Evolutionary conservation across 2,113 vertebrate species (phyloP).

Genomic region (Ploceus nigricollis): DNA sequence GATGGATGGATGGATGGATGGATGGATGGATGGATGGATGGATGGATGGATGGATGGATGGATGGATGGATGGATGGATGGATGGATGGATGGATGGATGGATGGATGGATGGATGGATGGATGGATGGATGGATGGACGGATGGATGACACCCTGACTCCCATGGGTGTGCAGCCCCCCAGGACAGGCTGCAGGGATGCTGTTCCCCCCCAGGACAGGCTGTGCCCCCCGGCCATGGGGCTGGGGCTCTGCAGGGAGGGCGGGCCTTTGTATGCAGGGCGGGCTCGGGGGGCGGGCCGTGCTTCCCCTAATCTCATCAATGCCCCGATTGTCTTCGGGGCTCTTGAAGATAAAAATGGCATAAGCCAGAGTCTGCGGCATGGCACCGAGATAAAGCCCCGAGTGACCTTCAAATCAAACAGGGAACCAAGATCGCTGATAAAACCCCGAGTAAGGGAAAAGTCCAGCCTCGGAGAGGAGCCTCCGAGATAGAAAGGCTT

Average conservation of each 20-base stretch:
- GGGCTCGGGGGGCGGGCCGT: not conserved
- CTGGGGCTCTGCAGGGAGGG: not conserved
- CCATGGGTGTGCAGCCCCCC: not conserved
- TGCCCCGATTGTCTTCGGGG: constrained; percentile 66
- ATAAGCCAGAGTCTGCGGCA: constrained; percentile 51
- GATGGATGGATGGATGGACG: too few species aligned
- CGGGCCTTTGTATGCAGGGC: constrained; percentile 67
- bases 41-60: not conserved
- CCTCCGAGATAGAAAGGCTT: not conserved
- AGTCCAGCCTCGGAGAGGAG: constrained; percentile 45
- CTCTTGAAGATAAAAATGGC: constrained; percentile 67
- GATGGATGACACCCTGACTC: rapidly evolving
- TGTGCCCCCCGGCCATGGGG: not conserved
- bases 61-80: not conserved
- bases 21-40: not conserved
- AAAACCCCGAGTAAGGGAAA: constrained; percentile 39
- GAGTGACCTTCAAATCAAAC: constrained; percentile 70
- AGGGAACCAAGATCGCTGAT: constrained; percentile 68
- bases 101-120: too few species aligned
- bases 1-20: not conserved
- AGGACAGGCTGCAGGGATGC: not conserved
- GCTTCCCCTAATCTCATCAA: constrained; percentile 71
- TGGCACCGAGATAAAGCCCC: constrained; percentile 64
- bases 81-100: too few species aligned
- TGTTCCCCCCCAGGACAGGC: not conserved